Base-by-base conservation (phyloP, 2,888 invertebrate genomes). In the Trilocha varians region DNA sequence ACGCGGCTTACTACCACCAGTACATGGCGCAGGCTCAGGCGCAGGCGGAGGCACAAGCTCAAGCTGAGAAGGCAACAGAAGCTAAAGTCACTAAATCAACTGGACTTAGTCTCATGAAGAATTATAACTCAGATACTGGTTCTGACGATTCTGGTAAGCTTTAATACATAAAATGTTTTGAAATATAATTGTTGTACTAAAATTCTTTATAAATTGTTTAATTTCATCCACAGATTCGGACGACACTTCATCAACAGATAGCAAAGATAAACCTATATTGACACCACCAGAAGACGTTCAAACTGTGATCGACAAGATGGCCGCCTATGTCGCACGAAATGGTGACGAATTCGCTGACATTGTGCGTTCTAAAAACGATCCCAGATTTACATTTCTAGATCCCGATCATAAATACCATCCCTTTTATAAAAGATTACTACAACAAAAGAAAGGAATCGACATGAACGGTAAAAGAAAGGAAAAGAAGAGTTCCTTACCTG, bases 301-400 rank as follows among this genome's bases (percentile, higher is more conserved):
- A 64, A 88, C 93, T 14, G 94, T 99, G 6, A 94, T 99, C 44
- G 97, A 98, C 74, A 97, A 98, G 77, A 97, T 99, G 91, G 98
- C 99, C 1, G 91, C 92, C 49, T 98, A 98, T 73, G 98, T 99
- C 0, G 94, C 96, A 1, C 95, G 96, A 57, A 98, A 98, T 77
- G 99, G 99, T 0, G 90, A 92, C 42, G 94, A 95, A 59, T 98
- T 99, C 68, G 98, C 99, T 58, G 91, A 92, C 32, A 93, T 95
- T 16, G 92, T 96, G 8, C 91, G 91, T 55, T 90, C 91, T 3
- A 95, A 94, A 65, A 91, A 91, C 40, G 97, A 98, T 69, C 90
- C 92, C 0, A 85, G 97, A 25, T 98, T 99, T 73, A 91, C 91
- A 16, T 99, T 99, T 71, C 78, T 99, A 1, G 89, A 95, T 47